A percentile compares a stretch with the other conserved stretches of the same genome.
phyloP scores from a whole-genome alignment of 2,888 invertebrate species.

The Amaurobius ferox region DNA sequence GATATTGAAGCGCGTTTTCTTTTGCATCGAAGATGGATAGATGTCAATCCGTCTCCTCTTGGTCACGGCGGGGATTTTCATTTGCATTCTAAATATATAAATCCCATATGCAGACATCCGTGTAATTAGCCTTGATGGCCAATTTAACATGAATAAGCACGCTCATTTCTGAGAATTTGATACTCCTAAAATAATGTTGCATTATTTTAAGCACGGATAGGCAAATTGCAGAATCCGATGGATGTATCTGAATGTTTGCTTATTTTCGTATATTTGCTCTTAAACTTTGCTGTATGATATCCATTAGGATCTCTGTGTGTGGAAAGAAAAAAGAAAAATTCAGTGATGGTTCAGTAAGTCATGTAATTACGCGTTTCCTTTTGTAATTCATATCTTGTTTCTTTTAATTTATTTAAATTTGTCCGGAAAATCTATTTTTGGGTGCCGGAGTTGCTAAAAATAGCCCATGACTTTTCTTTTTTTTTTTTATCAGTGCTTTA shows the following conservation, averaged over 20 bases:
- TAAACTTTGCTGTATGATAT: background rate
- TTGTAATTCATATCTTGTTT: background rate
- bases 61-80: background rate
- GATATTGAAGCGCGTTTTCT: no score
- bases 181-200: background rate
- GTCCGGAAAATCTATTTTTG: background rate
- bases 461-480: background rate
- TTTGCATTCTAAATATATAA: background rate
- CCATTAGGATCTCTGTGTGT: background rate
- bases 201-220: background rate
- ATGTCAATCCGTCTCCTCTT: no score
- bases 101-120: background rate
- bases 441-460: background rate
- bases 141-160: background rate
- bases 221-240: background rate
- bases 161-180: background rate
- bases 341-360: background rate
- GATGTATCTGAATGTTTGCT: background rate
- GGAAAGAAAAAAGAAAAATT: background rate
- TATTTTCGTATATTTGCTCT: background rate
- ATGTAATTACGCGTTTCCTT: background rate
- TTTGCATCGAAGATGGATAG: no score
- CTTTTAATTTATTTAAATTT: background rate
- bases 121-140: slow-evolving; percentile 10
- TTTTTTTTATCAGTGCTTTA: no score